Base-by-base conservation (phyloP, 1,140 invertebrate species). In the Aphelenchoides avenae region DNA sequence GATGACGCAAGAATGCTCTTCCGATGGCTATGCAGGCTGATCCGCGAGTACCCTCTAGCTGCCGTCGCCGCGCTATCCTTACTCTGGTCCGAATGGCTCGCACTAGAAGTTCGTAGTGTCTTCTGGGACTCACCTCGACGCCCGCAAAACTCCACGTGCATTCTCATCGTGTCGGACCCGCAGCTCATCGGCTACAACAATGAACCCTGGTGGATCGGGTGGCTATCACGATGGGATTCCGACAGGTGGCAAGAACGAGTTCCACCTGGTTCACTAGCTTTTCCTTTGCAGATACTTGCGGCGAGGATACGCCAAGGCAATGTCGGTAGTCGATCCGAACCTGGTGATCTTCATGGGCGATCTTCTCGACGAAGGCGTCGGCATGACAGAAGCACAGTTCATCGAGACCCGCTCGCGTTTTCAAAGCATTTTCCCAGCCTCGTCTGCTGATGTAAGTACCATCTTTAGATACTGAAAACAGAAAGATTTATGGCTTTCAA, bases 331-430 rank as follows among this genome's bases (percentile, higher is more conserved):
- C 20, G 6, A 51, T 1, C 66, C 62, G 1, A 24, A 68, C 3
- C 24, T 52, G 20, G 66, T 62, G 9, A 20, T 65, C 9, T 65
- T 65, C 46, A 20, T 65, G 9, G 62, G 62, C 27, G 62, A 65
- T 40, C 40, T 65, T 15, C 52, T 65, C 34, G 62, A 65, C 53
- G 62, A 65, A 46, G 65, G 64, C 20, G 65, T 67, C 3, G 13
- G 26, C 1, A 54, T 64, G 63, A 57, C 22, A 3, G 24, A 27
- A 2, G 22, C 22, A 36, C 51, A 65, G 26, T 68, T 68, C 31
- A 48, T 52, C 27, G 47, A 47, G 22, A 52, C 52, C 18, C 15
- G 30, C 5, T 15, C 37, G 11, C 30, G 62, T 13, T 65, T 65
- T 29, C 20, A 67, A n/a, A 15, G 24, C 7, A 29, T 68, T 5